phyloP scores from a whole-genome alignment of 1,140 invertebrate genomes.

The Augochlora pura region DNA sequence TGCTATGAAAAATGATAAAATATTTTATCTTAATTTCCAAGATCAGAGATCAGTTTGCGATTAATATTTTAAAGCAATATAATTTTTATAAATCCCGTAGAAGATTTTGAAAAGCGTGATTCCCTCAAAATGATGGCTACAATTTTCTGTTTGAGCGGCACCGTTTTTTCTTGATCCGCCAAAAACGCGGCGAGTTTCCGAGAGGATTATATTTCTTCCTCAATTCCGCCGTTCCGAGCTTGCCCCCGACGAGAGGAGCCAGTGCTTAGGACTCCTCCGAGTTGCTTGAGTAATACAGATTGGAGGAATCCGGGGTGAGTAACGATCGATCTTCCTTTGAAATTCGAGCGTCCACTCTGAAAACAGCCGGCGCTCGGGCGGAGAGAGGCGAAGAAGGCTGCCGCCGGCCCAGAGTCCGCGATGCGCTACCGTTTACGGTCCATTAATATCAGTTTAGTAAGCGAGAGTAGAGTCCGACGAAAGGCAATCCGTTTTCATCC shows the following conservation, averaged over 20 bases:
- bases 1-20: no score
- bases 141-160: no score
- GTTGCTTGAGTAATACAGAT: not conserved
- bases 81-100: no score
- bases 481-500: slow-evolving; percentile 68
- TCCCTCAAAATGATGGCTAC: no score
- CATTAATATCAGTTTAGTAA: slow-evolving; percentile 67
- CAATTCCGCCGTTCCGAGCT: not conserved
- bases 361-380: not conserved
- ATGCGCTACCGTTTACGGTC: slow-evolving; percentile 54
- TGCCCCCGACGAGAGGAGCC: not conserved
- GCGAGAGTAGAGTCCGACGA: slow-evolving; percentile 57
- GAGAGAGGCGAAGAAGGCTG: slow-evolving; percentile 18
- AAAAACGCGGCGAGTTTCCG: no score
- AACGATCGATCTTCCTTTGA: not conserved
- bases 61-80: no score
- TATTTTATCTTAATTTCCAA: no score
- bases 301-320: not conserved
- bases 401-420: not conserved
- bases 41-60: no score
- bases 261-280: not conserved
- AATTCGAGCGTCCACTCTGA: slow-evolving; percentile 3
- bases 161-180: no score
- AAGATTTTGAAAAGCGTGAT: no score
- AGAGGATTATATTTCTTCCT: not conserved